Evolutionary conservation across 2,888 invertebrate genomes (phyloP).

Genomic region (Eupithecia dodoneata): DNA sequence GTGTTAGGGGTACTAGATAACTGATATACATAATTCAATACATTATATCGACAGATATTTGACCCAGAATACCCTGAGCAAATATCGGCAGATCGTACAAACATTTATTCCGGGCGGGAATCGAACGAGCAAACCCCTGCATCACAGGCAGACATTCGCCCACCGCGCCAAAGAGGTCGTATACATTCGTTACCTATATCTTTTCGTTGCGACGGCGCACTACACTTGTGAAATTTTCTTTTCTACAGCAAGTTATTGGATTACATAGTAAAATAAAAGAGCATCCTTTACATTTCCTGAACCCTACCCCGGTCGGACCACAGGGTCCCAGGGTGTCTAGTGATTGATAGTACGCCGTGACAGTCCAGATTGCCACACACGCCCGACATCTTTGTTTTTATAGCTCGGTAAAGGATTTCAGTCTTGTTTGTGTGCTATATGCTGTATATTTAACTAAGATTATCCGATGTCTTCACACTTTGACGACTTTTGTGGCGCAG

Average conservation of each 20-base stretch:
- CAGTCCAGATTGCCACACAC: not conserved
- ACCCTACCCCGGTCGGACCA: not conserved
- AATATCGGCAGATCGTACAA: no score
- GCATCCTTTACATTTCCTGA: not conserved
- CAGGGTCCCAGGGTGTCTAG: constrained; percentile 12
- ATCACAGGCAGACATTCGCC: no score
- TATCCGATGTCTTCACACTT: not conserved
- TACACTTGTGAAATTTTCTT: not conserved
- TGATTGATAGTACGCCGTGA: constrained; percentile 5
- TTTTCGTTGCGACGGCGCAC: no score
- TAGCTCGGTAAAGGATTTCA: not conserved
- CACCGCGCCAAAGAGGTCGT: no score
- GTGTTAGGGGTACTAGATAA: no score
- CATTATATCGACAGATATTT: no score
- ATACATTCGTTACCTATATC: no score
- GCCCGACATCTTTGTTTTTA: not conserved
- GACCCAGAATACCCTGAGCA: no score
- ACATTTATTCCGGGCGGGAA: no score
- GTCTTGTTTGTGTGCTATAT: not conserved
- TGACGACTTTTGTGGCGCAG: no score
- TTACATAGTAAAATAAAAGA: not conserved
- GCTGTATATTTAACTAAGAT: not conserved
- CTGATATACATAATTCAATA: no score
- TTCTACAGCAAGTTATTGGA: not conserved
- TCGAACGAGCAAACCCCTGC: no score